A percentile compares a stretch with the other conserved stretches of the same genome.
Evolutionary conservation across 2,113 vertebrate genomes (phyloP).

Genomic region (Gulo gulo): DNA sequence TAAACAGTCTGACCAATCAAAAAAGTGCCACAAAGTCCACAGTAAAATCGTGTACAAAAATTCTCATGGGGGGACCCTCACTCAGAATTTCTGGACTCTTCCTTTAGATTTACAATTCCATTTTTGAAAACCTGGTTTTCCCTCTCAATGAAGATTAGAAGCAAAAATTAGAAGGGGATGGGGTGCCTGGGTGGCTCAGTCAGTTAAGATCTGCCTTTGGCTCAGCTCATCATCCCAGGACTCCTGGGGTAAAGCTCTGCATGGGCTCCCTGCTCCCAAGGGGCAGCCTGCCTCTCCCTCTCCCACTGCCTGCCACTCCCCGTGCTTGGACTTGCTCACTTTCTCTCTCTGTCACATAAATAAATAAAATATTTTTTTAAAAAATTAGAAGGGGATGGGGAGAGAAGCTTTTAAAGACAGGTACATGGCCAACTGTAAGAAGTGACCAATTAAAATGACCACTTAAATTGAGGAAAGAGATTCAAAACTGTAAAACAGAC

Average conservation of each 20-base stretch:
- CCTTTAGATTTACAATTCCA: background rate
- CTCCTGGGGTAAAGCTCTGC: background rate
- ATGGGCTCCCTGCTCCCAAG: background rate
- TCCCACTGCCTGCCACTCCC: no score
- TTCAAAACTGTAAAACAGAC: constrained; percentile 34
- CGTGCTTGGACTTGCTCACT: no score
- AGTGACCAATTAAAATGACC: background rate
- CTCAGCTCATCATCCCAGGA: background rate
- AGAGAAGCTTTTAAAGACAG: constrained; percentile 50
- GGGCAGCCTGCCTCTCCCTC: no score
- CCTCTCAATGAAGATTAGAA: constrained; percentile 25
- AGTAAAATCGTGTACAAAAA: background rate
- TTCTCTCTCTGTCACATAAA: no score
- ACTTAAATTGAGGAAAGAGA: constrained; percentile 32
- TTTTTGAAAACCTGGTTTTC: constrained; percentile 2
- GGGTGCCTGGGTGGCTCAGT: background rate
- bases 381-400: background rate
- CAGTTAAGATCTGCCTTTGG: background rate
- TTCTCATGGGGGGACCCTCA: background rate
- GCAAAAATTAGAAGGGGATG: background rate
- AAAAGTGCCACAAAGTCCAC: background rate
- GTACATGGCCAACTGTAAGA: constrained; percentile 7
- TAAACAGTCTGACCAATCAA: background rate
- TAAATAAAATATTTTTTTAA: background rate
- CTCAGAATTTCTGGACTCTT: background rate